A percentile compares a stretch with the other conserved stretches of the same genome.
These are phyloP conservation scores for Berghia stephanieae DNA, from an alignment of 1,140 invertebrate species.

Conservation along the genomic window DNA sequence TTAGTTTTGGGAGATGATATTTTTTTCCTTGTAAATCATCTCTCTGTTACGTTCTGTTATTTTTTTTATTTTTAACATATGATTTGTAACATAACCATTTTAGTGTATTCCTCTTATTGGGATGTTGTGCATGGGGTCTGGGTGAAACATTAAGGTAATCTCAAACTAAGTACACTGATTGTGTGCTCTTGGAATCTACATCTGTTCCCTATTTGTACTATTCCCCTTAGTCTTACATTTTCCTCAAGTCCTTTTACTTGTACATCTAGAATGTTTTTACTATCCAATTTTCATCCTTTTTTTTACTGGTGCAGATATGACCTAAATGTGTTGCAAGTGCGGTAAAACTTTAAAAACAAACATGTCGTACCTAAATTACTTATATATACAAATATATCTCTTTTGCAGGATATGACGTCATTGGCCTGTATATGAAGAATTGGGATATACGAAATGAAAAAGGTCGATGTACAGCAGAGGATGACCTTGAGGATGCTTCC, in stretches of 20 bases:
- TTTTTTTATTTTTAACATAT: no score
- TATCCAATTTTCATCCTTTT: background rate
- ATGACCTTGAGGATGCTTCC: constrained; percentile 86
- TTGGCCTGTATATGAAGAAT: constrained; percentile 93
- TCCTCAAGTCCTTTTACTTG: background rate
- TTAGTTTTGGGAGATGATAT: no score
- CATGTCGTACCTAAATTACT: background rate
- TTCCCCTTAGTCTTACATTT: no score
- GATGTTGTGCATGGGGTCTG: no score
- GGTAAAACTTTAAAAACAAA: background rate
- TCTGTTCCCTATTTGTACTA: no score
- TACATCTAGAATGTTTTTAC: background rate
- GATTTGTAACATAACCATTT: no score
- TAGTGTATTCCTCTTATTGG: no score
- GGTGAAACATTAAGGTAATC: no score
- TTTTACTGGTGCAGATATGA: background rate
- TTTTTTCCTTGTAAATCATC: no score
- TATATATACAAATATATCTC: constrained; percentile 3
- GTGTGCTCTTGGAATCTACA: no score
- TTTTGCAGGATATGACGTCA: constrained; percentile 80
- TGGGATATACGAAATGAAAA: constrained; percentile 91
- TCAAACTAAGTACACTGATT: no score
- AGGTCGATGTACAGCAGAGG: constrained; percentile 81
- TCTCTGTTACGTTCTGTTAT: no score
- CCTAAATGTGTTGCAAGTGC: background rate